Evolutionary conservation across 2,888 invertebrate genomes (phyloP).

Genomic region (Lingula anatina): DNA sequence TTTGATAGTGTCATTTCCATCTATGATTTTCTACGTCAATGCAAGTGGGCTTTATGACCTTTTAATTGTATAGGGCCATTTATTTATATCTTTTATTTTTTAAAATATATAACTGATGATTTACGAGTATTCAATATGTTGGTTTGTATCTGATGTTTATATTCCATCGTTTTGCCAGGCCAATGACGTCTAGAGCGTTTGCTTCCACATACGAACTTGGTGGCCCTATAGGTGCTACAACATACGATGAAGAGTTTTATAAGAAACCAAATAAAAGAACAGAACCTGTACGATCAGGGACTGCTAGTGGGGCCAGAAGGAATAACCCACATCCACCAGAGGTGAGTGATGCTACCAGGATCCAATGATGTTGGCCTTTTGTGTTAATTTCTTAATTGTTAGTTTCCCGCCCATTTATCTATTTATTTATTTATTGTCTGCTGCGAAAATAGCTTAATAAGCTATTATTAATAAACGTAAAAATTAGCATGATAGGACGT

Average conservation of each 20-base stretch:
- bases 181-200: slow-evolving; percentile 32
- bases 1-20: too few species aligned
- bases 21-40: too few species aligned
- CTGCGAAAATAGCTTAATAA: too few species aligned
- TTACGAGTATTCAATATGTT: neutral
- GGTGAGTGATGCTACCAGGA: slow-evolving; percentile 24
- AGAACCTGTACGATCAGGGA: slow-evolving; percentile 25
- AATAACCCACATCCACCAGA: slow-evolving; percentile 41
- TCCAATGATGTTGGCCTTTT: neutral
- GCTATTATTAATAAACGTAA: too few species aligned
- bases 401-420: too few species aligned
- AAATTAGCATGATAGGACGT: too few species aligned
- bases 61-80: too few species aligned
- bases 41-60: too few species aligned
- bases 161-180: slow-evolving; percentile 16
- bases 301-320: slow-evolving; percentile 28
- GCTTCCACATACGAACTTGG: slow-evolving; percentile 17
- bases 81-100: too few species aligned
- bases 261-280: slow-evolving; percentile 17
- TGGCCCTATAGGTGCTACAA: slow-evolving; percentile 19
- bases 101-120: too few species aligned
- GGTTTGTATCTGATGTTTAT: neutral
- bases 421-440: too few species aligned
- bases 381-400: neutral
- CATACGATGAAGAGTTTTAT: slow-evolving; percentile 24